Base-by-base conservation (phyloP, 2,888 invertebrate genomes). In the Dryocosmus kuriphilus region DNA sequence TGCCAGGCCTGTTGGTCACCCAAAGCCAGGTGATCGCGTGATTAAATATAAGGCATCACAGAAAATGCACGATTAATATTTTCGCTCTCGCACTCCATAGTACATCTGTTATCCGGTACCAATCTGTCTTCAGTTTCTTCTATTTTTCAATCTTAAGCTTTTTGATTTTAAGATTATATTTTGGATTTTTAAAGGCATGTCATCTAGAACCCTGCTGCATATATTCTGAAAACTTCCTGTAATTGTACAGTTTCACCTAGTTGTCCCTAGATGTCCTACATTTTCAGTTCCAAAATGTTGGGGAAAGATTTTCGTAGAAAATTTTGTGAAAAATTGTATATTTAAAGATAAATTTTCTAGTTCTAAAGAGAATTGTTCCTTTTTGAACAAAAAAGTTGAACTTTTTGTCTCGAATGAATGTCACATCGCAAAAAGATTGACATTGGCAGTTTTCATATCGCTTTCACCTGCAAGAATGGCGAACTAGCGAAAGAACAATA, bases 21-120 rank as follows among this genome's bases (percentile, higher is more conserved):
- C 67, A 83, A 85, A 83, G 83, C 86, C 88, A 88, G 88, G 88
- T 88, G 88, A 86, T 86, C 80, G 84, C 80, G 84, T 82, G 86
- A 88, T 89, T 87, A 89, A 87, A 87, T 87, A 86, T 88, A 87
- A 87, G 86, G 86, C 84, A 77, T 77, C 75, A 82, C 79, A 80
- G 41, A 67, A 27, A 67, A 67, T 67, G 11, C 46, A 27, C 67
- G 67, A 67, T 67, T 67, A 67, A 67, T 67, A 46, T 41, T 67
- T 67, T 46, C 67, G 46, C 30, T 16, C 27, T 67, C 27, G 4
- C 22, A 24, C 62, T 27, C 73, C 62, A 75, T 80, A 79, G 76
- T 55, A 71, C 27, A 22, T 63, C 61, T 41, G 57, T 73, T 27
- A 62, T 41, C 74, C 67, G 71, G 38, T 30, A 77, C 76, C 55